Evolutionary conservation across 1,140 invertebrate genomes (phyloP), one percentile per base, ranked within the genome.

Genomic region (Rhagoletis zephyria): DNA sequence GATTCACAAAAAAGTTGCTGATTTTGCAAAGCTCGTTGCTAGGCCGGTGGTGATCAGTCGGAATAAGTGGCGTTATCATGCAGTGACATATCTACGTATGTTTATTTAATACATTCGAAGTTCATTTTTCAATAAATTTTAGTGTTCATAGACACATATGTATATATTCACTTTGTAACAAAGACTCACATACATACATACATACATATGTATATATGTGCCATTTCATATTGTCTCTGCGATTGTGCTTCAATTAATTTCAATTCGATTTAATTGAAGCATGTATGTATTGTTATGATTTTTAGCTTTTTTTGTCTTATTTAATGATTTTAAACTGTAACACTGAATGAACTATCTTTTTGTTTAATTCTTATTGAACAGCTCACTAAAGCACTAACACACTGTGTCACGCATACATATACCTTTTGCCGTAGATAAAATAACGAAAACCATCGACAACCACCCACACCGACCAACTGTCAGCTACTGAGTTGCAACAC

Each of bases 381-480:
- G 56, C n/a, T 81, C n/a, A 81, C 74, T 81, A 3, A 89, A 89
- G 88, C 89, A 90, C 91, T 91, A 90, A 70, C 90, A 90, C 67
- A 85, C 88, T 88, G 88, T 87, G 16, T 81, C 6, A 81, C 48
- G 56, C 19, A 9, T 56, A 81, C 48, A n/a, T 30, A 56, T 3
- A 86, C 85, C 61, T n/a, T 86, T 81, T 9, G 16, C 16, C n/a
- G 0, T 30, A 56, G n/a, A 9, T 81, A 9, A 56, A 56, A 42
- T 30, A 81, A 19, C 19, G 48, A n/a, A 56, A n/a, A 30, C 3
- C 16, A 87, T 67, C 14, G 74, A 87, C 90, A 77, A 90, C 90
- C 89, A 91, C 90, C 91, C 88, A 89, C 90, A 89, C 91, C 90
- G 91, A 91, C 90, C 88, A 89, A 89, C 92, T 89, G 90, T 88